phyloP scores from a whole-genome alignment of 2,113 vertebrate species.

The Felis chaus region DNA sequence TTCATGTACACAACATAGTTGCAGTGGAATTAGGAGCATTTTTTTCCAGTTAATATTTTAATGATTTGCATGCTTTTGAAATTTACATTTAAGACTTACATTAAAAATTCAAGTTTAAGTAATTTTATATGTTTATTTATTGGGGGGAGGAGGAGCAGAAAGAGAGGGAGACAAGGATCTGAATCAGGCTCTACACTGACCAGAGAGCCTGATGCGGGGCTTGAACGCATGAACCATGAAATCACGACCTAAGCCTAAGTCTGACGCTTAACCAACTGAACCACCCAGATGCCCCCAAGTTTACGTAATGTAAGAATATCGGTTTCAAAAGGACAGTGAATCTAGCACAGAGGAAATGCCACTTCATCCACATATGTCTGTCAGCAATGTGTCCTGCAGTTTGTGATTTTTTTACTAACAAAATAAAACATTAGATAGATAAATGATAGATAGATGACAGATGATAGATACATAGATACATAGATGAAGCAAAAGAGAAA shows the following conservation, averaged over 20 bases:
- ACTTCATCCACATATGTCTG: background rate
- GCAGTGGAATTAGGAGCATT: background rate
- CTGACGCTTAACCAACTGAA: no score
- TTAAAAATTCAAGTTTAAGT: background rate
- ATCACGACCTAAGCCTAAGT: no score
- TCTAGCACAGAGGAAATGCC: background rate
- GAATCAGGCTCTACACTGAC: no score
- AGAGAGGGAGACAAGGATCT: no score
- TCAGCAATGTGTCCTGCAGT: background rate
- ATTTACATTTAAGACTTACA: background rate
- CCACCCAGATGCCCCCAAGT: no score
- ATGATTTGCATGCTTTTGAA: background rate
- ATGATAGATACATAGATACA: no score
- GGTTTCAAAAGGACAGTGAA: background rate
- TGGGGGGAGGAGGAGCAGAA: no score
- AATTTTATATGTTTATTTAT: no score
- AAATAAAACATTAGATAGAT: background rate
- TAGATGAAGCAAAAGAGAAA: background rate
- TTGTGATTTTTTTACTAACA: background rate
- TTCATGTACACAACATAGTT: background rate
- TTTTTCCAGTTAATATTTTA: slow-evolving; percentile 7
- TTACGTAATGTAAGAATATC: background rate
- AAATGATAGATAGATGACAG: background rate
- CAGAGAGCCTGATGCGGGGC: no score
- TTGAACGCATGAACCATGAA: no score